Evolutionary conservation across 2,797 vertebrate genomes (phyloP), one percentile per base, ranked within the genome.

Genomic region (Remorina albescens): DNA sequence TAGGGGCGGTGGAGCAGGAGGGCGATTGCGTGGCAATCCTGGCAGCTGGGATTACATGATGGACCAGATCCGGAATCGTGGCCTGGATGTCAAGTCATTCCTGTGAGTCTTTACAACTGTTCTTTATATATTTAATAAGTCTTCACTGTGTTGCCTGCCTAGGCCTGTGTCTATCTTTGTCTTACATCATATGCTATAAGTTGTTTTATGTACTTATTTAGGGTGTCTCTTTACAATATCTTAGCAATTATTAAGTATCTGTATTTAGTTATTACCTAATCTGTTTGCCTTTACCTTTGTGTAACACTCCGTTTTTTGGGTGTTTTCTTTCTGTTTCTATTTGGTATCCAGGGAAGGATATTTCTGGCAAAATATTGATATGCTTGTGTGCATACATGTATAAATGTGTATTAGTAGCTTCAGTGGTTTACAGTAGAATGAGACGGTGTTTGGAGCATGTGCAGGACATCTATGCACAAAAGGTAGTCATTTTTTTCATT

Each of bases 21-120:
- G 94, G 55, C 95, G 93, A 25, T 93, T 94, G 71, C 94, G 92
- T 65, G 96, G 93, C 89, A 96, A 95, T 85, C 96, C 98, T 0
- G 97, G 98, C 91, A 98, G 97, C 95, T 98, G 96, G 98, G 98
- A 99, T 94, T 96, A 98, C 92, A 95, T 98, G 96, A 97, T 98
- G 97, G 97, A 97, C 91, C 97, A 99, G 94, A 97, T 99, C 89
- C 96, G 95, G 89, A 98, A 95, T 91, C 96, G 96, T 12, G 98
- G 98, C 94, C 95, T 99, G 93, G 98, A 99, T 85, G 96, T 98
- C 94, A 99, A 98, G 92, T 98, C 98, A 87, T 99, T 99, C 91
- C 95, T 99, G 98, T 99, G 97, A 99, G 98, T 99, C 66, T 71
- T 44, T 78, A 56, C 56, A 56, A 63, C 36, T 84, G 46, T 71